A percentile compares a stretch with the other conserved stretches of the same genome.
Evolutionary conservation across 2,888 invertebrate genomes (phyloP).

Genomic region (Trachelus iudaicus): DNA sequence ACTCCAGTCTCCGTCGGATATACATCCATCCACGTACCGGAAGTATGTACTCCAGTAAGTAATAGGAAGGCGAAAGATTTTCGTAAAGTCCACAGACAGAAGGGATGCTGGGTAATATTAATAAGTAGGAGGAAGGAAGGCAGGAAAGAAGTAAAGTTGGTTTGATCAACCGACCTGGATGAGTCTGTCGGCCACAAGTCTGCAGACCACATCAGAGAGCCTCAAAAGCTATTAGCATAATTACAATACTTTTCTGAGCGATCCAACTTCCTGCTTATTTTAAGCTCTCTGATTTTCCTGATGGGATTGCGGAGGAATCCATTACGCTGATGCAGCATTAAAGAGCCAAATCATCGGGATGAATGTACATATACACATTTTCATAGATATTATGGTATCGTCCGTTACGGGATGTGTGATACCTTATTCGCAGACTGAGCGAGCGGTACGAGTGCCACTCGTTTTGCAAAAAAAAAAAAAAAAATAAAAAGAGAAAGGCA

Average conservation of each 20-base stretch:
- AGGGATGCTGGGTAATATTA: slow-evolving; percentile 54
- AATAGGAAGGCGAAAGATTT: slow-evolving; percentile 16
- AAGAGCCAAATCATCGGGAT: slow-evolving; percentile 55
- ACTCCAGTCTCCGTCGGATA: not conserved
- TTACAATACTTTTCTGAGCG: slow-evolving; percentile 62
- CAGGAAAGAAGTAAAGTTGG: slow-evolving; percentile 47
- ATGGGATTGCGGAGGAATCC: slow-evolving; percentile 58
- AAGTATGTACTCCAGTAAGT: slow-evolving; percentile 15
- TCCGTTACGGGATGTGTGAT: too few relatives aligned
- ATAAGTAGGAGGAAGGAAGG: slow-evolving; percentile 58
- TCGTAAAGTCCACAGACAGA: not conserved
- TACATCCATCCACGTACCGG: slow-evolving; percentile 4
- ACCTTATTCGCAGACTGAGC: too few relatives aligned
- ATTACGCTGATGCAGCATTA: slow-evolving; percentile 61
- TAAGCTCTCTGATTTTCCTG: slow-evolving; percentile 53
- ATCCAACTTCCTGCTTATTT: slow-evolving; percentile 63
- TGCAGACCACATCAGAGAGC: slow-evolving; percentile 57
- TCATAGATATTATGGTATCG: too few relatives aligned
- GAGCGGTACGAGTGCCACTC: too few relatives aligned
- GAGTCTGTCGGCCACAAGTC: slow-evolving; percentile 26
- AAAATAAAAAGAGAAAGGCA: too few relatives aligned
- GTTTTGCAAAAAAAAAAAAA: too few relatives aligned
- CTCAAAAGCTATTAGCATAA: slow-evolving; percentile 64
- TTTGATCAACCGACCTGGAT: slow-evolving; percentile 58
- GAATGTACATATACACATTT: slow-evolving; percentile 26